Base-by-base conservation (phyloP, 1,140 invertebrate species). In the Heliothis subflexa region DNA sequence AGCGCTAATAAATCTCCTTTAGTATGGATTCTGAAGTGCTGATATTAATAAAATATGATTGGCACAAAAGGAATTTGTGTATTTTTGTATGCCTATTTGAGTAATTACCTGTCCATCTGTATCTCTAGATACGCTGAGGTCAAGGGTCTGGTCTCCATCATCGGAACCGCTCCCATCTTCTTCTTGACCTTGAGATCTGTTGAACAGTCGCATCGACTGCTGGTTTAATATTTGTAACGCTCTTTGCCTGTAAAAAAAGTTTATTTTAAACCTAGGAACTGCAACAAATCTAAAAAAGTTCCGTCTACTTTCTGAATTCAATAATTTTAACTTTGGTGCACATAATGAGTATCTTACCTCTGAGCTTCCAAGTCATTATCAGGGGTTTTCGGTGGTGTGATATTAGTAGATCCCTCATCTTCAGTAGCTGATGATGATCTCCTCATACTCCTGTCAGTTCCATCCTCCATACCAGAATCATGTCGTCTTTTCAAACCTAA, bases 121-220 rank as follows among this genome's bases (percentile, higher is more conserved):
- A 82, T 95, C 94, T 80, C 94, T 95, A 21, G 94, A 94, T 0
- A 95, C 89, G 71, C 94, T 95, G n/a, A 95, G 83, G 83, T 95
- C 94, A 47, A 95, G 88, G 40, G 94, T 95, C 78, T 95, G 91
- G 50, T 95, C 94, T 80, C 94, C 94, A 84, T 95, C 94, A 80
- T 95, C 94, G 83, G 93, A 94, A n/a, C 91, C 92, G 76, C 94
- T 95, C 3, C 88, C 91, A 18, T 95, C 94, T 73, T 95, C 93
- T 33, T 94, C 93, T 47, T 89, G 89, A 77, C 77, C 78, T 78
- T 91, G 89, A 77, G 85, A 85, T 81, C 91, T 88, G 10, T 89
- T 89, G 49, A 93, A 90, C 70, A 94, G 85, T 78, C 93, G 88
- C 91, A 94, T 88, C 0, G 93, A 92, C 78, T 94, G 93, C 59